A percentile compares a stretch with the other conserved stretches of the same genome.
phyloP scores from a whole-genome alignment of 2,113 vertebrate genomes.

The Proteles cristata region DNA sequence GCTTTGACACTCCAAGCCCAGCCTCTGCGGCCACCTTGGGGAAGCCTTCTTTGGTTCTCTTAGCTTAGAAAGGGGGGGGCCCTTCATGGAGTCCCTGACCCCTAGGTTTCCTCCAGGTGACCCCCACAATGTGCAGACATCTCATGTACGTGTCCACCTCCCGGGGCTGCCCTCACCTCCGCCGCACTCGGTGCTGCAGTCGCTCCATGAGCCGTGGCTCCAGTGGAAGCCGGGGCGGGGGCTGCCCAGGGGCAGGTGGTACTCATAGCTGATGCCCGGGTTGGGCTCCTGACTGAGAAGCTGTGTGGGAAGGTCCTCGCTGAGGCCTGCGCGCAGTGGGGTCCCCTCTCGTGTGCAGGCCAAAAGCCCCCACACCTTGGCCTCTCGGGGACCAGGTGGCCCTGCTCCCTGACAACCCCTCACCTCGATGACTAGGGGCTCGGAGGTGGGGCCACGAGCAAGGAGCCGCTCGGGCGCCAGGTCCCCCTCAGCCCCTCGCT shows the following conservation, averaged over 20 bases:
- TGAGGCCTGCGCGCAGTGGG: background rate
- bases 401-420: background rate
- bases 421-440: constrained; percentile 96
- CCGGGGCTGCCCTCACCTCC: constrained; percentile 88
- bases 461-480: constrained; percentile 91
- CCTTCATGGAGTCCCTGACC: background rate
- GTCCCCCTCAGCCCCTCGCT: constrained; percentile 92
- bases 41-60: background rate
- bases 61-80: background rate
- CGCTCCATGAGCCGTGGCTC: constrained; percentile 94
- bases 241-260: constrained; percentile 87
- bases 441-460: constrained; percentile 94
- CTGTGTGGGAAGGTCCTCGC: constrained; percentile 78
- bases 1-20: background rate
- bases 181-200: constrained; percentile 94
- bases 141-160: too few relatives aligned
- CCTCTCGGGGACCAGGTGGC: background rate
- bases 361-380: accelerated
- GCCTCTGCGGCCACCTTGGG: accelerated
- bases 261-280: constrained; percentile 93
- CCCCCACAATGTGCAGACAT: background rate
- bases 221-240: constrained; percentile 89
- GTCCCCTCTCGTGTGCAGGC: too few relatives aligned
- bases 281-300: constrained; percentile 96
- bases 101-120: background rate